A percentile compares a stretch with the other conserved stretches of the same genome.
Conservation (phyloP, 2,113 vertebrate species). For the Solea solea region DNA sequence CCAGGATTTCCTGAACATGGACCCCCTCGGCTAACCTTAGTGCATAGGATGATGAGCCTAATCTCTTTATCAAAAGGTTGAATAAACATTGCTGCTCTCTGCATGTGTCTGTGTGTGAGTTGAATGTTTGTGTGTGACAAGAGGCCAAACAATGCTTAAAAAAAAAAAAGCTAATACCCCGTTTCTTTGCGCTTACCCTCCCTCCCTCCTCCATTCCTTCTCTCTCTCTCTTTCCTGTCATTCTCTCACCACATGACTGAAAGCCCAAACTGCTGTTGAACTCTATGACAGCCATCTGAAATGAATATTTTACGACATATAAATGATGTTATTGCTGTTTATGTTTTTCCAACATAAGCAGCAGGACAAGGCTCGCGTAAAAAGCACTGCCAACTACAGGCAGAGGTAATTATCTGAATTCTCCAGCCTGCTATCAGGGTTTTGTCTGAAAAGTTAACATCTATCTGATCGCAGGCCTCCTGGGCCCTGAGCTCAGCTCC, state of each 20-base stretch:
- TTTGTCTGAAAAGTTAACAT: constrained; percentile 52
- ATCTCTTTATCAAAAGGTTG: constrained; percentile 86
- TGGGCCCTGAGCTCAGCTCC: constrained; percentile 55
- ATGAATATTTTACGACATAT: neutral
- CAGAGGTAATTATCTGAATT: constrained; percentile 49
- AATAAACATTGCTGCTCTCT: constrained; percentile 74
- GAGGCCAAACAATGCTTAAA: constrained; percentile 71
- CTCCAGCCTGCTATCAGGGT: constrained; percentile 41
- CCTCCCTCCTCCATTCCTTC: constrained; percentile 14
- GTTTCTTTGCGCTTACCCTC: constrained; percentile 56
- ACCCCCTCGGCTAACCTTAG: constrained; percentile 68
- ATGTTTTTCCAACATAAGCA: neutral
- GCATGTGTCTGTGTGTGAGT: constrained; percentile 22
- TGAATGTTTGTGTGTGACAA: constrained; percentile 44
- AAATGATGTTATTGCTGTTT: constrained; percentile 3
- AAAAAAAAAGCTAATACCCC: constrained; percentile 71
- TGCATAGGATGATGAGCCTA: constrained; percentile 74
- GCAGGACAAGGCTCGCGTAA: neutral
- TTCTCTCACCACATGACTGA: neutral
- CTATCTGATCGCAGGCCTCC: constrained; percentile 64
- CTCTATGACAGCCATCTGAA: neutral
- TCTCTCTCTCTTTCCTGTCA: constrained; percentile 9
- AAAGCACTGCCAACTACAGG: constrained; percentile 14
- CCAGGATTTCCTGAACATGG: constrained; percentile 76
- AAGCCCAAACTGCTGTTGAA: neutral